Conservation (phyloP, 1,140 invertebrate genomes). For the Arctopsyche grandis region DNA sequence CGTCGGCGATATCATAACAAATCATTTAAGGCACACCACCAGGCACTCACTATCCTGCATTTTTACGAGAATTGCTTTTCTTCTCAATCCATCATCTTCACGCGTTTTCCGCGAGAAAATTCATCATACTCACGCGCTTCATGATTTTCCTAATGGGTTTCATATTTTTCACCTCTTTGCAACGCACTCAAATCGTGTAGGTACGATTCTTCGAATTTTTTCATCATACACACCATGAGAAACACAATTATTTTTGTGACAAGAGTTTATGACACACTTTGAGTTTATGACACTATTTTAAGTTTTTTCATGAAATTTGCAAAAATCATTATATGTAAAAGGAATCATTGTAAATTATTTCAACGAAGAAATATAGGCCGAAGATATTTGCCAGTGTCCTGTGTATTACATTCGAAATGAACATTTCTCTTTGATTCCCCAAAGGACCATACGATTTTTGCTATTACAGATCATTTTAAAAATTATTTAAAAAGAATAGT, state of each 20-base stretch:
- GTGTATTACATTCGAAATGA: no score
- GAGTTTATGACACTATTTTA: no score
- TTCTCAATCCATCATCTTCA: constrained; percentile 27
- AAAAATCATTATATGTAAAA: no score
- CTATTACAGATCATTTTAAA: no score
- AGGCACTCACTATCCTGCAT: not conserved
- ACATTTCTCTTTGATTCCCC: no score
- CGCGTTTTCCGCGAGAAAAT: not conserved
- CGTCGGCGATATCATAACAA: constrained; percentile 16
- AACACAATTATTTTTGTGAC: not conserved
- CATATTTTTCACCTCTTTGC: constrained; percentile 17
- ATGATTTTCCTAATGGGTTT: constrained; percentile 29
- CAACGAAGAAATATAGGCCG: no score
- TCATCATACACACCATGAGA: not conserved
- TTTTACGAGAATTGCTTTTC: constrained; percentile 18
- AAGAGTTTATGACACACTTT: no score
- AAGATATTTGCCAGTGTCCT: no score
- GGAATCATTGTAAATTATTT: no score
- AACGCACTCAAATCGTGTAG: not conserved
- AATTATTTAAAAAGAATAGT: no score
- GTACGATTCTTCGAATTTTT: not conserved
- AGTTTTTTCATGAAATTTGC: no score
- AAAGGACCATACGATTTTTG: no score
- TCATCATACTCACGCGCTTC: constrained; percentile 27
- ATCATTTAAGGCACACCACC: constrained; percentile 7